A percentile compares a stretch with the other conserved stretches of the same genome.
These are phyloP conservation scores for Silurus meridionalis DNA, from an alignment of 2,113 vertebrate species.

Conservation along the genomic window DNA sequence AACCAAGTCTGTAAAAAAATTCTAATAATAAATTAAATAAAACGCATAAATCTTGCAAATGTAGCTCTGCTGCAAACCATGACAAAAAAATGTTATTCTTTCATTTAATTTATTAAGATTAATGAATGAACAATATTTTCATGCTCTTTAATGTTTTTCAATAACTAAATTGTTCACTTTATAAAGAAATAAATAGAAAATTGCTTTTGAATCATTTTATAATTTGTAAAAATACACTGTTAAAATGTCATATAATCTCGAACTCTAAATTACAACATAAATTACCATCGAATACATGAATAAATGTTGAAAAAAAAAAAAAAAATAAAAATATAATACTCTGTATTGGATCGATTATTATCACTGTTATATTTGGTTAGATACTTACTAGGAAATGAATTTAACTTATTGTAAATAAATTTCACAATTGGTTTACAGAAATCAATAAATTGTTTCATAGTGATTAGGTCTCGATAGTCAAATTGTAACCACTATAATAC, in stretches of 20 bases:
- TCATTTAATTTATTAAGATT: too few relatives aligned
- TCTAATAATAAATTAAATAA: too few relatives aligned
- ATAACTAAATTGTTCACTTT: background rate
- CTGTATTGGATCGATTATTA: too few relatives aligned
- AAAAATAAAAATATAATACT: too few relatives aligned
- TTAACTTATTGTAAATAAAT: background rate
- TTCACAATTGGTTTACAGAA: background rate
- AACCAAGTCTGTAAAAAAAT: background rate
- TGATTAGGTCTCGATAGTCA: background rate
- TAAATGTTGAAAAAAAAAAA: background rate
- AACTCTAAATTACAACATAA: background rate
- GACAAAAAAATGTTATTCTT: background rate
- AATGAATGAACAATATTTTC: background rate
- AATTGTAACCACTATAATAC: background rate
- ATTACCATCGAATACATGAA: background rate
- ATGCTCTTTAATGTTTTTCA: background rate
- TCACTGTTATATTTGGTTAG: background rate
- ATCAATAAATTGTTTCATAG: background rate
- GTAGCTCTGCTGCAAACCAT: background rate
- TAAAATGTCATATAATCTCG: background rate
- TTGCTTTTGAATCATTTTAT: background rate
- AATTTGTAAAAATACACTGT: background rate
- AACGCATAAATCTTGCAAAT: background rate
- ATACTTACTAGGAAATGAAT: background rate
- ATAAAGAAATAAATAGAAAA: background rate